Percentiles rank a stretch among this genome's conserved stretches.
phyloP scores from a whole-genome alignment of 1,140 invertebrate species.

The Sitodiplosis mosellana region DNA sequence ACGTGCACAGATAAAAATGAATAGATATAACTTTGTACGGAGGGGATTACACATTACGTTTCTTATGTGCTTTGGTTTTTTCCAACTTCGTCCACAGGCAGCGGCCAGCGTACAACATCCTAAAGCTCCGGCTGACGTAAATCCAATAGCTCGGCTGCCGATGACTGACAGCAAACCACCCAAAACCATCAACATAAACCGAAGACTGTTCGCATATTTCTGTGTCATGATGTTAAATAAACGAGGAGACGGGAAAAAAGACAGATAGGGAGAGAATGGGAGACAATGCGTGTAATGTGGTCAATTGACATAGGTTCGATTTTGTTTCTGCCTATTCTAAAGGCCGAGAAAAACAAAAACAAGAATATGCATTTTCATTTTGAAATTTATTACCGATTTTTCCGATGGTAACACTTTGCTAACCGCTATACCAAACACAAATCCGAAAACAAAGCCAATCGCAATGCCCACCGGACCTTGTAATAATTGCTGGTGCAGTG shows the following conservation, averaged over 20 bases:
- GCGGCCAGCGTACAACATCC: slow-evolving; percentile 40
- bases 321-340: slow-evolving; percentile 6
- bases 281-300: slow-evolving; percentile 4
- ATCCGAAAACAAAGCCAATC: slow-evolving; percentile 30
- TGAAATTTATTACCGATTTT: slow-evolving; percentile 15
- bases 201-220: slow-evolving; percentile 24
- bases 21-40: too few relatives aligned
- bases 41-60: too few relatives aligned
- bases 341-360: too few relatives aligned
- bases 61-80: slow-evolving; percentile 3
- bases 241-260: slow-evolving; percentile 5
- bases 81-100: slow-evolving; percentile 33
- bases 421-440: slow-evolving; percentile 28
- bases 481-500: slow-evolving; percentile 25
- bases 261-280: neutral
- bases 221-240: too few relatives aligned
- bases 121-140: slow-evolving; percentile 41
- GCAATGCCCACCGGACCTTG: slow-evolving; percentile 35
- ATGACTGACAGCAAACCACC: slow-evolving; percentile 39
- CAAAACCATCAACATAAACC: slow-evolving; percentile 30
- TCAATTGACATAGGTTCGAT: neutral
- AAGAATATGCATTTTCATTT: neutral
- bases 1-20: too few relatives aligned
- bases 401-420: slow-evolving; percentile 26
- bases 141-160: slow-evolving; percentile 33